Evolutionary conservation across 2,888 invertebrate species (phyloP).

Genomic region (Steromphala cineraria): DNA sequence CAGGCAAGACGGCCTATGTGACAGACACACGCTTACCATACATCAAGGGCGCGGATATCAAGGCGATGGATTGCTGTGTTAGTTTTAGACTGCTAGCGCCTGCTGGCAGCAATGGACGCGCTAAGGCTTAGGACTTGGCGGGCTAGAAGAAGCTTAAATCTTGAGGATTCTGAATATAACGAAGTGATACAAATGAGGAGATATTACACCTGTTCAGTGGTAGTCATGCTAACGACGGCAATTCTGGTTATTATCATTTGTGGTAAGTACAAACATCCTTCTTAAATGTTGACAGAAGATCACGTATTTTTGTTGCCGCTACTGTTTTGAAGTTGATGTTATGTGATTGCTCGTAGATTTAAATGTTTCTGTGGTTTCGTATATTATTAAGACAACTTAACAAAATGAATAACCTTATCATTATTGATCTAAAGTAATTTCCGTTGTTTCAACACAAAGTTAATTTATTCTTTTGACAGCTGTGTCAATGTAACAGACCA

Average conservation of each 20-base stretch:
- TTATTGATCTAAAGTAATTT: no score
- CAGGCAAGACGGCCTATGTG: neutral
- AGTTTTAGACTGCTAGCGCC: neutral
- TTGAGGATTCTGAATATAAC: neutral
- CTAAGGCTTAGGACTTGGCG: neutral
- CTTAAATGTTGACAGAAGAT: no score
- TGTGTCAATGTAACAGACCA: no score
- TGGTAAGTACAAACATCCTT: conserved; percentile 6
- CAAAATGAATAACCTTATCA: no score
- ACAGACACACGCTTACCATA: neutral
- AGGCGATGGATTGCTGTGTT: neutral
- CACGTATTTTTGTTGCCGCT: no score
- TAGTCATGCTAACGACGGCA: conserved; percentile 12
- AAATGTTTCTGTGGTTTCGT: no score
- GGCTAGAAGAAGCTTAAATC: neutral
- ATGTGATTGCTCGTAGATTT: no score
- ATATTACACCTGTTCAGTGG: conserved; percentile 9
- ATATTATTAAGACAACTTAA: no score
- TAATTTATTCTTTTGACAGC: no score
- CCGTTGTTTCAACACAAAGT: no score
- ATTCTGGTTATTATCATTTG: conserved; percentile 10
- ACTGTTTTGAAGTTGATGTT: no score
- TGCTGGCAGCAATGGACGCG: neutral
- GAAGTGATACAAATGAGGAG: conserved; percentile 15
- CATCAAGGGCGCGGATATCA: neutral